A percentile compares a stretch with the other conserved stretches of the same genome.
Conservation (phyloP, 2,888 invertebrate species). For the Cataglyphis altisquamis region DNA sequence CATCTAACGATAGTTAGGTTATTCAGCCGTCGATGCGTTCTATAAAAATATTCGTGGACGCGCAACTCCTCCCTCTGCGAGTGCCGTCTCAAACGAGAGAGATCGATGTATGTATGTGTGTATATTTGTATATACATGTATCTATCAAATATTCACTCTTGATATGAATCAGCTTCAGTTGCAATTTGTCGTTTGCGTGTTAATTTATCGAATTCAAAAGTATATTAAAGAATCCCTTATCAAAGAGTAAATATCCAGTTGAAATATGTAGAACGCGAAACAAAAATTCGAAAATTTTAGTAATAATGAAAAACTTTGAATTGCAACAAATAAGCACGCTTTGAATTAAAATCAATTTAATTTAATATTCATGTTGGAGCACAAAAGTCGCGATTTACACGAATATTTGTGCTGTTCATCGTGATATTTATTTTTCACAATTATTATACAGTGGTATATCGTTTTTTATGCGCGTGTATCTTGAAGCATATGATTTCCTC, state of each 20-base stretch:
- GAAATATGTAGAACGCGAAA: background rate
- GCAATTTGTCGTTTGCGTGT: background rate
- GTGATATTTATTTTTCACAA: background rate
- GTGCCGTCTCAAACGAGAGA: slow-evolving; percentile 4
- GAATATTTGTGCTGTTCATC: background rate
- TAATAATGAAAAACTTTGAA: no score
- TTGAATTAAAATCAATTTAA: background rate
- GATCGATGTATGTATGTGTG: background rate
- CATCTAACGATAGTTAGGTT: slow-evolving; percentile 9
- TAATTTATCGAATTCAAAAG: background rate
- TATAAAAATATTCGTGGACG: slow-evolving; percentile 38
- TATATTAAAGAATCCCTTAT: no score
- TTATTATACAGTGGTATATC: background rate
- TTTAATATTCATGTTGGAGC: background rate
- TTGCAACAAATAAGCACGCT: background rate
- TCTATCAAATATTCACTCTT: background rate
- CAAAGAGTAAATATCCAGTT: background rate
- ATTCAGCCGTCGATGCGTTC: background rate
- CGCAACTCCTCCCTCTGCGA: background rate
- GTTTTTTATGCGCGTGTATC: background rate
- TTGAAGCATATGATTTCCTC: background rate
- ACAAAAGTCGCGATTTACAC: background rate
- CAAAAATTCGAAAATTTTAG: background rate
- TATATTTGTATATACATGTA: background rate
- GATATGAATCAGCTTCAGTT: background rate